Evolutionary conservation across 2,888 invertebrate genomes (phyloP), one percentile per base, ranked within the genome.

Genomic region (Neoscelio sp.): DNA sequence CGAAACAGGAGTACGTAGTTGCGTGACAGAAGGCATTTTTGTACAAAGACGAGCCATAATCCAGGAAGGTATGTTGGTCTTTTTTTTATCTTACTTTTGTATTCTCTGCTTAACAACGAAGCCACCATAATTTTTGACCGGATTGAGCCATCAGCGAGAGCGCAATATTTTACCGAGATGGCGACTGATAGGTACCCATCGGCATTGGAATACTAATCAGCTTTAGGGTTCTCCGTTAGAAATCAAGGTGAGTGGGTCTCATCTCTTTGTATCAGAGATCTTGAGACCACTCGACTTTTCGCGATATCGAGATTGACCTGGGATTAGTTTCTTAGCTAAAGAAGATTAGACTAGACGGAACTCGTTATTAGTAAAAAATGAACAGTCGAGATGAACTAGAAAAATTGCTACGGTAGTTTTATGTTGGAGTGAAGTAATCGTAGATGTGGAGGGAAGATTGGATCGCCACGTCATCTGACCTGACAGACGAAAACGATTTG

Each of bases 141-240:
- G 83, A 88, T 89, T 87, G 86, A 89, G 88, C 82, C 87, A 86
- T 89, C 86, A 86, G 82, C 83, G 84, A 83, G 82, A 87, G 85
- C 84, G 86, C 84, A 86, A 88, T 88, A 86, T 85, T 88, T 87
- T 84, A 86, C 84, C 79, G 80, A 85, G 88, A 87, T 87, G 85
- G 83, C 84, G 82, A 87, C 77, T 84, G 88, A 88, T 87, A 87
- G 85, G 80, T 82, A 80, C 76, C 83, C 85, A 84, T 87, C 84
- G 83, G 80, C 80, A 81, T 78, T 84, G 82, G 87, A 88, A 87
- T 87, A 86, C 85, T 85, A 86, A 87, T 83, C 83, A 85, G 83
- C 82, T 85, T 82, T 82, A 60, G 78, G 60, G 50, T 75, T 79
- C 74, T 46, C 42, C 65, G 33, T 67, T 67, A 44, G 68, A 67